These are phyloP conservation scores for Microcebus murinus DNA, from an alignment of 2,113 vertebrate species.

Conservation along the genomic window DNA sequence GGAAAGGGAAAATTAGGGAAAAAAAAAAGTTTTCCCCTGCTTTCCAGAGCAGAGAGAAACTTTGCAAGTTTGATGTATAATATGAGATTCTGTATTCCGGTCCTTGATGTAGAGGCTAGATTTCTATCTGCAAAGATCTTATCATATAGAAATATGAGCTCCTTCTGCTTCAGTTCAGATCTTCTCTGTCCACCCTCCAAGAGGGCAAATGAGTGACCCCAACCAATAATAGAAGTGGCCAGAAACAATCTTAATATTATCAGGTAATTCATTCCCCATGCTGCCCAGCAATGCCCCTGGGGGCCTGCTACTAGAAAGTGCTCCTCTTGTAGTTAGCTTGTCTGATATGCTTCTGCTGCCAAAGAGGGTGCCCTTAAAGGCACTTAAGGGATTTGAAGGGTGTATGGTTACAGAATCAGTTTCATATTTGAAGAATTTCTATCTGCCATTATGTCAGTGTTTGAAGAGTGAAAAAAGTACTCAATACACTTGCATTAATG, in stretches of 20 bases:
- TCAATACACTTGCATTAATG: not conserved
- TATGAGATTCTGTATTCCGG: not conserved
- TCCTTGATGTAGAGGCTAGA: not conserved
- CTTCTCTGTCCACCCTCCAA: not conserved
- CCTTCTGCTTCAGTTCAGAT: not conserved
- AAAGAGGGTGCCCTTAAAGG: constrained; percentile 57
- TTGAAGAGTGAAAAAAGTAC: constrained; percentile 35
- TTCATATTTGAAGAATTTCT: constrained; percentile 51
- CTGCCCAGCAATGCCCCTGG: not conserved
- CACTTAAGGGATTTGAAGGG: constrained; percentile 65
- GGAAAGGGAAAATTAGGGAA: not conserved
- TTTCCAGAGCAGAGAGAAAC: not conserved
- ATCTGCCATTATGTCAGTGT: constrained; percentile 43
- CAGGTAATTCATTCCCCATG: constrained; percentile 27
- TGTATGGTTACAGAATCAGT: constrained; percentile 67
- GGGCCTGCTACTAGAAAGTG: constrained; percentile 46
- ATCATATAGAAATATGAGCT: not conserved
- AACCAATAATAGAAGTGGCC: constrained; percentile 27
- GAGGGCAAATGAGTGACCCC: constrained; percentile 47
- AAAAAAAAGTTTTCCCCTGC: not conserved
- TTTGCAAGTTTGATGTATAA: not conserved
- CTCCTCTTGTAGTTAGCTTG: constrained; percentile 53
- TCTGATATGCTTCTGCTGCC: constrained; percentile 31
- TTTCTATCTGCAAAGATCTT: not conserved
- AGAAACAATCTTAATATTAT: constrained; percentile 58